Percentiles rank a stretch among this genome's conserved stretches.
Conservation (phyloP, 1,140 invertebrate species). For the Manduca sexta region DNA sequence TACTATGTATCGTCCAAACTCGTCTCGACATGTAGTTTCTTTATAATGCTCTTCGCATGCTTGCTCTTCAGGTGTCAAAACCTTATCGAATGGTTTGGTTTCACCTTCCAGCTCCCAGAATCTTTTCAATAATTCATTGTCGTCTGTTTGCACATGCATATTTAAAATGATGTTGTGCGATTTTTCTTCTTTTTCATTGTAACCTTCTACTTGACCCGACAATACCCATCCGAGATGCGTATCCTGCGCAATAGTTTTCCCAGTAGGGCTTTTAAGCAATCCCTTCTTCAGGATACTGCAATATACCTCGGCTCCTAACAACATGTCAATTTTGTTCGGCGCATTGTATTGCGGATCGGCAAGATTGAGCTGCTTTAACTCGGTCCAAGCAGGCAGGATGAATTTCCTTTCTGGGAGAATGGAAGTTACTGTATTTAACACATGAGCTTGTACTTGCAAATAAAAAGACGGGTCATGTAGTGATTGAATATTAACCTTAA, state of each 20-base stretch:
- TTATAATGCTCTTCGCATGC: constrained; percentile 24
- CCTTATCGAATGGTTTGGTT: background rate
- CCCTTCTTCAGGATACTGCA: constrained; percentile 16
- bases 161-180: background rate
- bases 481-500: constrained; percentile 16
- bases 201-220: constrained; percentile 14
- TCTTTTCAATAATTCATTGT: constrained; percentile 18
- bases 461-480: constrained; percentile 1
- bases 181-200: background rate
- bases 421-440: constrained; percentile 18
- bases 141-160: background rate
- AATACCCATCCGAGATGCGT: constrained; percentile 12
- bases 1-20: constrained; percentile 17
- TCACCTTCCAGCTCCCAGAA: constrained; percentile 19
- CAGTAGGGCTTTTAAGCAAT: constrained; percentile 9
- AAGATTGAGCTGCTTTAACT: constrained; percentile 7
- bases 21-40: constrained; percentile 12
- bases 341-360: constrained; percentile 22
- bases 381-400: constrained; percentile 3
- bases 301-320: constrained; percentile 22
- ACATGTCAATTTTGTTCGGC: constrained; percentile 21
- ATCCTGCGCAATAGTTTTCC: background rate
- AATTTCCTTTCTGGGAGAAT: constrained; percentile 14
- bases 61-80: constrained; percentile 9
- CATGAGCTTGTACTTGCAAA: constrained; percentile 13